Conservation (phyloP, 2,888 invertebrate species). For the Strigamia maritima region DNA sequence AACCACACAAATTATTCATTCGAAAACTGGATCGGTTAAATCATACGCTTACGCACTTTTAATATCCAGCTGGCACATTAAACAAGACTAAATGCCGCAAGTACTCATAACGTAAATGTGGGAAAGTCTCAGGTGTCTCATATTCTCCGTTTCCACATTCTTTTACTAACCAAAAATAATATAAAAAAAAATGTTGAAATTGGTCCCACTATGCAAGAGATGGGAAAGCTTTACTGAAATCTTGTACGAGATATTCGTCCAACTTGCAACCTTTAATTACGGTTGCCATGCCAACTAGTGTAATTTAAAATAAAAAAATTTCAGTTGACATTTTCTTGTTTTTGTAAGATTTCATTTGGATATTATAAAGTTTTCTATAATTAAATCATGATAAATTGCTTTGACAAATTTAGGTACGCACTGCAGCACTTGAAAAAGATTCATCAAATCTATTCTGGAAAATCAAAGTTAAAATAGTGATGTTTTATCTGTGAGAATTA, state of each 20-base stretch:
- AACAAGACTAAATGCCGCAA: background rate
- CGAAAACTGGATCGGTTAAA: background rate
- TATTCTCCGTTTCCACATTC: background rate
- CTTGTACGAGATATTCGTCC: too few relatives aligned
- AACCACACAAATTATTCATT: background rate
- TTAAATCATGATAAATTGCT: background rate
- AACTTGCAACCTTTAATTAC: background rate
- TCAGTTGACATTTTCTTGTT: background rate
- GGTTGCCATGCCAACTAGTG: background rate
- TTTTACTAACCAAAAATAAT: background rate
- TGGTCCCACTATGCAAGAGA: background rate
- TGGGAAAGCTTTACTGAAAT: background rate
- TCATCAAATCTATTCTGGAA: background rate
- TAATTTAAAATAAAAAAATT: background rate
- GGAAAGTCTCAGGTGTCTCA: slow-evolving; percentile 15
- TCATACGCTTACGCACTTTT: background rate
- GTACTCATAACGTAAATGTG: background rate
- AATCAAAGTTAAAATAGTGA: background rate
- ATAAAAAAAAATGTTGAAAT: background rate
- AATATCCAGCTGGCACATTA: background rate
- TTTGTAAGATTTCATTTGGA: background rate
- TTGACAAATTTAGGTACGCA: background rate
- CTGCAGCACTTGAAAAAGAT: background rate
- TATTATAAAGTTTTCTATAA: background rate
- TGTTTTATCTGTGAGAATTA: background rate